phyloP scores from a whole-genome alignment of 2,888 invertebrate species.

The Chelonus formosanus region DNA sequence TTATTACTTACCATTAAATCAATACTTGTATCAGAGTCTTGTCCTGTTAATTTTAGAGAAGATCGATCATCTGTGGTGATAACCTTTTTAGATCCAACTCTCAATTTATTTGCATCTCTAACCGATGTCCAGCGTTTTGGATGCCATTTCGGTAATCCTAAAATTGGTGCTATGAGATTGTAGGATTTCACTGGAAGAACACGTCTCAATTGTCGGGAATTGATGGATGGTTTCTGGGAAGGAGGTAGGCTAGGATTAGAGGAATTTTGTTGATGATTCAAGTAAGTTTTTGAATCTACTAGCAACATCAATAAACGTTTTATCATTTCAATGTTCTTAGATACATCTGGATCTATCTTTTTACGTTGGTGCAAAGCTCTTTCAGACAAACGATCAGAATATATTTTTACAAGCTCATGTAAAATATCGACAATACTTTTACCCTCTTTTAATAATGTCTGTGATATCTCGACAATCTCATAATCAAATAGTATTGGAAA shows the following conservation, averaged over 20 bases:
- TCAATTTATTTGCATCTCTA: conserved; percentile 21
- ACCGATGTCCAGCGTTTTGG: conserved; percentile 33
- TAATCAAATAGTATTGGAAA: conserved; percentile 34
- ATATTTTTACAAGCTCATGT: conserved; percentile 46
- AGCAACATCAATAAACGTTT: conserved; percentile 51
- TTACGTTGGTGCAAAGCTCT: conserved; percentile 5
- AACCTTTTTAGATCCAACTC: neutral
- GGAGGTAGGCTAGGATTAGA: conserved; percentile 51
- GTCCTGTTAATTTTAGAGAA: neutral
- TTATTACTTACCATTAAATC: conserved; percentile 43
- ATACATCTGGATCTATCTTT: neutral
- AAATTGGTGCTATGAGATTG: conserved; percentile 52
- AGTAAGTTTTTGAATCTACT: conserved; percentile 53
- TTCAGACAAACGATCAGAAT: conserved; percentile 38
- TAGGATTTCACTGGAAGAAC: conserved; percentile 51
- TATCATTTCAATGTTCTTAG: conserved; percentile 42
- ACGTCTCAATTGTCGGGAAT: conserved; percentile 49
- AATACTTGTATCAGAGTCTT: conserved; percentile 24
- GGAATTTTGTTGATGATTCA: conserved; percentile 42
- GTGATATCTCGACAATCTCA: conserved; percentile 42
- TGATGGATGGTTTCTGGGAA: conserved; percentile 51
- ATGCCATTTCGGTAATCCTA: conserved; percentile 50
- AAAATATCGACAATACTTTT: conserved; percentile 41
- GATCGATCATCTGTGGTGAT: neutral
- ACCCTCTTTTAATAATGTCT: conserved; percentile 28